Evolutionary conservation across 2,113 vertebrate species (phyloP), one percentile per base, ranked within the genome.

Genomic region (Apeltes quadracus): DNA sequence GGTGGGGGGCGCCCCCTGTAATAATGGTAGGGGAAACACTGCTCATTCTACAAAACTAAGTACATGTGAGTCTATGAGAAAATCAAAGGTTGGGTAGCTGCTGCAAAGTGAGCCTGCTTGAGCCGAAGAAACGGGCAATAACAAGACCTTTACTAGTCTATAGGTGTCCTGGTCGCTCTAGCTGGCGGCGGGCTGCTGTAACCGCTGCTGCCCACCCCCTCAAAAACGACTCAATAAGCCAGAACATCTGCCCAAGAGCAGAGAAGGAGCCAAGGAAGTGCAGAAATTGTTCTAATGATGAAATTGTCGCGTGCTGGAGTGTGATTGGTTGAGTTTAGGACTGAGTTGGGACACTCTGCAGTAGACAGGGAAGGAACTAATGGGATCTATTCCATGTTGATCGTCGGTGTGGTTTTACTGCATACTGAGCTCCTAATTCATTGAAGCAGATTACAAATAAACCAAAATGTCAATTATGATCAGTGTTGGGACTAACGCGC

Each of bases 211-310:
- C n/a, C 65, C 6, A 41, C 32, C 78, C 23, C 77, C 48, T 80
- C 68, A 69, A 80, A 90, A 77, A 73, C 75, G 53, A 83, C 3
- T 29, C 75, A 90, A 84, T 75, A 79, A 83, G 82, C 61, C 75
- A 50, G 82, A 89, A 82, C 79, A 89, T 84, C 1, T 84, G 61
- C 82, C 76, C 63, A 20, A 73, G 72, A 84, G 86, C 71, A 48
- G 72, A 66, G 73, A 70, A 14, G 44, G 39, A 79, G 58, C 59
- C 63, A 58, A n/a, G n/a, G 36, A 68, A 25, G 62, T 23, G 62
- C 65, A 70, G 58, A 59, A 66, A 69, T 58, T 34, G 51, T 7
- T 70, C 29, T 53, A 67, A 78, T 84, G 78, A 75, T 1, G 32
- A 69, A 74, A 73, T 11, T 34, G 57, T 32, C n/a, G 29, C 36